Evolutionary conservation across 2,888 invertebrate genomes (phyloP).

Genomic region (Oasisia sp.): DNA sequence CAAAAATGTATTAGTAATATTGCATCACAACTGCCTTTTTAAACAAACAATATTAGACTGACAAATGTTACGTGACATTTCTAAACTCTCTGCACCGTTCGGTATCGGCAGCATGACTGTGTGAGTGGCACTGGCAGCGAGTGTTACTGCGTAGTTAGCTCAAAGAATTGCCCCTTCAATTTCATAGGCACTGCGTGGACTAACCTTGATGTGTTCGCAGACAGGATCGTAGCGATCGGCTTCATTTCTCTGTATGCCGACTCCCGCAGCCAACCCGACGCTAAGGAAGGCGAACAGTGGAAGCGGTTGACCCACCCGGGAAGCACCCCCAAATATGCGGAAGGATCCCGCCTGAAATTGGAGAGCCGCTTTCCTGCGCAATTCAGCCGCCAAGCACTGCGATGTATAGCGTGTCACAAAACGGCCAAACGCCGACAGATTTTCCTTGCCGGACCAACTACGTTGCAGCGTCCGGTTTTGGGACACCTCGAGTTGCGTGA

Average conservation of each 20-base stretch:
- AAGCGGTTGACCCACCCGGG: neutral
- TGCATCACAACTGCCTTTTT: no score
- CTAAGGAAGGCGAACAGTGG: neutral
- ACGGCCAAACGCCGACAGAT: neutral
- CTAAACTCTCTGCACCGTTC: no score
- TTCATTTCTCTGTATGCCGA: neutral
- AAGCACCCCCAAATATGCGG: neutral
- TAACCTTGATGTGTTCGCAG: neutral
- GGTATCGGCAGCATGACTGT: neutral
- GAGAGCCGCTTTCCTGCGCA: neutral
- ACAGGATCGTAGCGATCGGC: neutral
- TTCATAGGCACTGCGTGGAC: neutral
- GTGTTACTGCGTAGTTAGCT: constrained; percentile 9
- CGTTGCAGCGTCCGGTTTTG: neutral
- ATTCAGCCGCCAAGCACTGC: neutral
- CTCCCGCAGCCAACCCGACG: neutral
- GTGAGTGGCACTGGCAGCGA: neutral
- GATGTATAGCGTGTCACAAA: neutral
- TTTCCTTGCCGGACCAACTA: neutral
- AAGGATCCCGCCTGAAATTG: neutral
- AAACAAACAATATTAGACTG: no score
- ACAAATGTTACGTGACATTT: no score
- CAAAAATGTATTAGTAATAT: no score
- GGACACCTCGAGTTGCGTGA: neutral
- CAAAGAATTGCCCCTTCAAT: neutral